Percentiles rank a stretch among this genome's conserved stretches.
Conservation (phyloP, 2,888 invertebrate species). For the Germaria angustata region DNA sequence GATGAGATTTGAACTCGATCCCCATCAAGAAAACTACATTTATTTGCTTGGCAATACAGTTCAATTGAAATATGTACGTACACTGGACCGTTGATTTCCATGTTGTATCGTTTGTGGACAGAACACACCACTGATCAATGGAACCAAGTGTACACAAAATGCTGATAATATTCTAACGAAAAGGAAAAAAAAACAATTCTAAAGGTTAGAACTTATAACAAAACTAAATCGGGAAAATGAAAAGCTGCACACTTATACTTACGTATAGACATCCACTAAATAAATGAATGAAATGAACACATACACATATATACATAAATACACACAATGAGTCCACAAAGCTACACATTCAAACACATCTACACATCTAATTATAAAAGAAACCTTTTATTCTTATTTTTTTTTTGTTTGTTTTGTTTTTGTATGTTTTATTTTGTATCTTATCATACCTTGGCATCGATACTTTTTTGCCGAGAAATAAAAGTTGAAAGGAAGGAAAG, state of each 20-base stretch:
- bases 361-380: constrained; percentile 27
- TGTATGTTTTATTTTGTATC: constrained; percentile 15
- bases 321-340: neutral
- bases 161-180: constrained; percentile 24
- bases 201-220: constrained; percentile 30
- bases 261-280: neutral
- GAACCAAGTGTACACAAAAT: constrained; percentile 3
- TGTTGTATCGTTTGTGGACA: no score
- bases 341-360: neutral
- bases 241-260: neutral
- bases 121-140: no score
- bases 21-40: no score
- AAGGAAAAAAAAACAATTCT: constrained; percentile 18
- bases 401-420: neutral
- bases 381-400: constrained; percentile 47
- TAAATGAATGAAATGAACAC: constrained; percentile 44
- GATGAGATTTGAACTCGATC: no score
- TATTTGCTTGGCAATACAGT: no score
- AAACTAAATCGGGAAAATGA: neutral
- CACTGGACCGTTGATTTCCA: no score
- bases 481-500: constrained; percentile 45
- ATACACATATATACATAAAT: neutral
- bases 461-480: constrained; percentile 54
- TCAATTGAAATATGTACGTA: no score
- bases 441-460: constrained; percentile 62